A percentile compares a stretch with the other conserved stretches of the same genome.
phyloP scores from a whole-genome alignment of 1,140 invertebrate species.

The Temnothorax curvispinosus region DNA sequence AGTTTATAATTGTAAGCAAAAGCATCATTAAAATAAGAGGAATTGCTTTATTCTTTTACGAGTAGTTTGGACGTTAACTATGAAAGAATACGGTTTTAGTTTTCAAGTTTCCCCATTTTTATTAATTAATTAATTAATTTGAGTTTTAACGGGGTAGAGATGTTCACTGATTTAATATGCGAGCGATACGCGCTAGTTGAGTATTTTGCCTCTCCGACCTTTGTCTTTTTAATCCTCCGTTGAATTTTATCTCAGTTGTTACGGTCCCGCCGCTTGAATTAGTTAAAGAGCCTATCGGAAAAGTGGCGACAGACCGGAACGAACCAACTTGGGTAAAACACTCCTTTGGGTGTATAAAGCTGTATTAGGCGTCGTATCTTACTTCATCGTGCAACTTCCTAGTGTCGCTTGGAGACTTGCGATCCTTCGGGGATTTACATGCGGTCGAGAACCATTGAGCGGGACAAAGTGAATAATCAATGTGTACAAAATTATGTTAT shows the following conservation, averaged over 20 bases:
- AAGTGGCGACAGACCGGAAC: slow-evolving; percentile 76
- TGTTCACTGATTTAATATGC: slow-evolving; percentile 36
- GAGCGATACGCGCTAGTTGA: not conserved
- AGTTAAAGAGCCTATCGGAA: slow-evolving; percentile 78
- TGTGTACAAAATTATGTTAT: slow-evolving; percentile 62
- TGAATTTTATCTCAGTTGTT: slow-evolving; percentile 65
- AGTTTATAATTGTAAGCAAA: slow-evolving; percentile 29
- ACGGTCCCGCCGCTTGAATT: slow-evolving; percentile 71
- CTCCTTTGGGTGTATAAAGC: slow-evolving; percentile 74
- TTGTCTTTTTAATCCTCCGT: slow-evolving; percentile 68
- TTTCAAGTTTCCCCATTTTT: not conserved
- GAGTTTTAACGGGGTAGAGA: not conserved
- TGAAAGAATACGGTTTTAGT: not conserved
- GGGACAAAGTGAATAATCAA: slow-evolving; percentile 73
- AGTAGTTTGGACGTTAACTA: not conserved
- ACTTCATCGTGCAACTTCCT: slow-evolving; percentile 54
- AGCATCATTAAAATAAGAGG: not conserved
- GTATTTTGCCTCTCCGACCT: slow-evolving; percentile 1
- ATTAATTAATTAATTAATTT: slow-evolving; percentile 43
- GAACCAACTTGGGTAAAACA: slow-evolving; percentile 75
- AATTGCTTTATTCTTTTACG: not conserved
- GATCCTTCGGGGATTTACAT: slow-evolving; percentile 68
- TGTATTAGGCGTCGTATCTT: slow-evolving; percentile 66
- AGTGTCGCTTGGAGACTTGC: slow-evolving; percentile 41
- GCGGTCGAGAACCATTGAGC: slow-evolving; percentile 67